Conservation (phyloP, 2,113 vertebrate genomes). For the Hystrix brachyura region DNA sequence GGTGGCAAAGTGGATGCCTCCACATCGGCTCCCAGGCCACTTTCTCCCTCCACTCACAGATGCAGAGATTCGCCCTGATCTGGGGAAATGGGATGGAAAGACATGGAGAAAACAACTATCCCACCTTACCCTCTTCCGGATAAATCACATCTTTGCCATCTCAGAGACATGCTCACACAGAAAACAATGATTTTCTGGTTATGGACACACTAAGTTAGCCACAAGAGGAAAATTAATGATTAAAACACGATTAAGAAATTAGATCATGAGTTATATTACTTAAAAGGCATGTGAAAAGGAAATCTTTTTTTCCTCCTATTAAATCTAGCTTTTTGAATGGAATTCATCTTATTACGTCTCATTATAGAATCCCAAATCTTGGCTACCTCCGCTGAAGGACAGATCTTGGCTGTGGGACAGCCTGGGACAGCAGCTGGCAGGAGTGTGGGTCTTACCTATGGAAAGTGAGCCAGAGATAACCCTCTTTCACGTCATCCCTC, state of each 20-base stretch:
- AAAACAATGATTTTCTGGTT: not conserved
- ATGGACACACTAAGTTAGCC: not conserved
- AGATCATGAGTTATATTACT: not conserved
- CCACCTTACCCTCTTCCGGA: not conserved
- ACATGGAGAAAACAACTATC: not conserved
- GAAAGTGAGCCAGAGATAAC: not conserved
- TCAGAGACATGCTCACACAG: not conserved
- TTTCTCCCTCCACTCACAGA: not conserved
- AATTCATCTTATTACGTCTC: not conserved
- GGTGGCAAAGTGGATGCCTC: not conserved
- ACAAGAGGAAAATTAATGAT: not conserved
- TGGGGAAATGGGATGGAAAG: not conserved
- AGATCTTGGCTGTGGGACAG: not conserved
- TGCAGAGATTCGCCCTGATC: not conserved
- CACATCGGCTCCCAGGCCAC: not conserved
- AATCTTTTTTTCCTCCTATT: not conserved
- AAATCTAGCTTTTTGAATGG: not conserved
- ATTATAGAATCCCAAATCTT: not conserved
- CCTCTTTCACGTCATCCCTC: rapidly evolving
- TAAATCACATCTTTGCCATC: not conserved
- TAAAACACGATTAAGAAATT: not conserved
- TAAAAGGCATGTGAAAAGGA: not conserved
- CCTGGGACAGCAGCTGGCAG: not conserved
- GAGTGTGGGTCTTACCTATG: too few relatives aligned
- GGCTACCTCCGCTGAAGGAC: not conserved